These are phyloP conservation scores for Trididemnum clinides DNA, from an alignment of 23 tunicate species.

Conservation along the genomic window DNA sequence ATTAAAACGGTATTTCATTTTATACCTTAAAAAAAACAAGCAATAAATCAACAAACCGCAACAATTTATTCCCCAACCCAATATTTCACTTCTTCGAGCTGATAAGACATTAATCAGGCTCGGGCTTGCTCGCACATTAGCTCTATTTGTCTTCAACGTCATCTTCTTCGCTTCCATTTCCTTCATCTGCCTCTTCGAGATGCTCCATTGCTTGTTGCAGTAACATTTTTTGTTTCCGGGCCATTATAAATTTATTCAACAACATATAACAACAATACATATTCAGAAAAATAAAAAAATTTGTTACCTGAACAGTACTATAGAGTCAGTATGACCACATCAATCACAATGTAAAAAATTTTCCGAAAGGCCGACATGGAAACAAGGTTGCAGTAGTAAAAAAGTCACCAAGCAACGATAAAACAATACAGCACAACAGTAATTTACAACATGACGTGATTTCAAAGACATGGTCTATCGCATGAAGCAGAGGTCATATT, in stretches of 20 bases:
- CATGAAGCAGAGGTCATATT: not conserved
- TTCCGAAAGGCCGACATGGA: not conserved
- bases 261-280: not conserved
- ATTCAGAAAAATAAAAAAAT: not conserved
- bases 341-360: not conserved
- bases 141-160: not conserved
- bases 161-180: not conserved
- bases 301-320: not conserved
- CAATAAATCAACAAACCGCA: too few species aligned
- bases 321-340: not conserved
- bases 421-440: not conserved
- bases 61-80: too few species aligned
- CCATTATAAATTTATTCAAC: too few species aligned
- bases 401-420: not conserved
- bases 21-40: too few species aligned
- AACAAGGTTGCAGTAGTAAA: constrained; percentile 6
- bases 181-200: not conserved
- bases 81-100: not conserved
- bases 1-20: too few species aligned
- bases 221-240: too few species aligned
- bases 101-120: too few species aligned
- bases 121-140: not conserved
- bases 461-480: too few species aligned
- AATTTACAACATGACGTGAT: too few species aligned
- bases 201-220: too few species aligned